phyloP scores from a whole-genome alignment of 2,797 vertebrate species.

The Mormyrops attenuatus region DNA sequence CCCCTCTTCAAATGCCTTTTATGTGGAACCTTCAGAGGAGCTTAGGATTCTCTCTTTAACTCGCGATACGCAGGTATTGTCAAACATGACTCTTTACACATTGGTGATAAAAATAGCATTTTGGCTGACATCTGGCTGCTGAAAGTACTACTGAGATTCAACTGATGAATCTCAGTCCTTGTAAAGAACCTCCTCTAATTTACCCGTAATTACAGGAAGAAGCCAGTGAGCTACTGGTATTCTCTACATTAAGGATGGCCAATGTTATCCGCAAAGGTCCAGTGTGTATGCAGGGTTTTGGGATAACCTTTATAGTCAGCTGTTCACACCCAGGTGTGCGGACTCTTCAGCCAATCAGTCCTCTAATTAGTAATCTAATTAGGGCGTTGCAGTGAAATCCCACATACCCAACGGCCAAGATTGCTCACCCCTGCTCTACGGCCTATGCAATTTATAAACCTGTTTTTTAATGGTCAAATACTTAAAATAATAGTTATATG shows the following conservation, averaged over 20 bases:
- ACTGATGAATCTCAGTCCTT: background rate
- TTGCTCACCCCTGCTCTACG: background rate
- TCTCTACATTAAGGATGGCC: background rate
- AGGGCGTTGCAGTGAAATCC: background rate
- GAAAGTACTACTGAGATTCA: background rate
- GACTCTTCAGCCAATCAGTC: background rate
- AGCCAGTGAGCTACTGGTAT: background rate
- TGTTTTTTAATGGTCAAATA: constrained; percentile 20
- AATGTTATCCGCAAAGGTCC: background rate
- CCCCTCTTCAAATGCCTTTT: background rate
- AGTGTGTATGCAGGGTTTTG: background rate
- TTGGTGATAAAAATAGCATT: background rate
- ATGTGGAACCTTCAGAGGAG: background rate
- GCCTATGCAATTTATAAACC: background rate
- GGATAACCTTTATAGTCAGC: background rate
- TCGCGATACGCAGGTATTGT: background rate
- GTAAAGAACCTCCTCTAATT: background rate
- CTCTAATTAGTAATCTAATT: background rate
- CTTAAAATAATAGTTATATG: constrained; percentile 25
- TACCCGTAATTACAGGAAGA: background rate
- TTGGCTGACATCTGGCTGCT: background rate
- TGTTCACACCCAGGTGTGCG: background rate
- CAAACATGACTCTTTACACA: background rate
- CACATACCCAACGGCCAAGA: background rate
- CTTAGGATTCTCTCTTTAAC: background rate